Conservation (phyloP, 2,113 vertebrate species). For the Arothron firmamentum region DNA sequence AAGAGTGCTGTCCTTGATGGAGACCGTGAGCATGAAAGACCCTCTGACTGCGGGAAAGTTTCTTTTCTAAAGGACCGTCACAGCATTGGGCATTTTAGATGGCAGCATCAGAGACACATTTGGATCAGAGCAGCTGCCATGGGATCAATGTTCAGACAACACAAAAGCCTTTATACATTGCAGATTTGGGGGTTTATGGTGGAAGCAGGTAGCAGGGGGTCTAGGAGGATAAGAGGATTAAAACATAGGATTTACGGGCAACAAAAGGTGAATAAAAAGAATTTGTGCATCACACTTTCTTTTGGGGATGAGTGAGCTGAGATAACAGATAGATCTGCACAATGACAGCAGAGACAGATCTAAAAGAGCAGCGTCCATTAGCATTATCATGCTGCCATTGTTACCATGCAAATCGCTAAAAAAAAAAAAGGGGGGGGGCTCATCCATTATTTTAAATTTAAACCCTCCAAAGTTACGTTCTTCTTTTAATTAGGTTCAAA, state of each 20-base stretch:
- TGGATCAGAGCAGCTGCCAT: slow-evolving; percentile 20
- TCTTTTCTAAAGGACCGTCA: slow-evolving; percentile 1
- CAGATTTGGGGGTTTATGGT: slow-evolving; percentile 40
- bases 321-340: slow-evolving; percentile 10
- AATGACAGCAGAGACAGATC: slow-evolving; percentile 2
- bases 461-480: background rate
- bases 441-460: no score
- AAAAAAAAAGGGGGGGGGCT: no score
- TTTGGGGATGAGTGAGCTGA: slow-evolving; percentile 27
- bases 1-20: slow-evolving; percentile 42
- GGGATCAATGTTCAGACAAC: slow-evolving; percentile 40
- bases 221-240: slow-evolving; percentile 61
- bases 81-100: slow-evolving; percentile 26
- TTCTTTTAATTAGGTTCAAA: background rate
- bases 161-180: slow-evolving; percentile 40
- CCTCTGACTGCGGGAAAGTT: slow-evolving; percentile 18
- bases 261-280: slow-evolving; percentile 52
- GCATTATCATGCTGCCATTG: background rate
- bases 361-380: background rate
- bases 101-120: slow-evolving; percentile 24
- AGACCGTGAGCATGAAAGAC: slow-evolving; percentile 12
- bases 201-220: slow-evolving; percentile 32
- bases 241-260: slow-evolving; percentile 45
- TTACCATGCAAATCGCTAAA: slow-evolving; percentile 1
- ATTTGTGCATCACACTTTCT: slow-evolving; percentile 40